Conservation (phyloP, 1,140 invertebrate genomes). For the Drosophila virilis region DNA sequence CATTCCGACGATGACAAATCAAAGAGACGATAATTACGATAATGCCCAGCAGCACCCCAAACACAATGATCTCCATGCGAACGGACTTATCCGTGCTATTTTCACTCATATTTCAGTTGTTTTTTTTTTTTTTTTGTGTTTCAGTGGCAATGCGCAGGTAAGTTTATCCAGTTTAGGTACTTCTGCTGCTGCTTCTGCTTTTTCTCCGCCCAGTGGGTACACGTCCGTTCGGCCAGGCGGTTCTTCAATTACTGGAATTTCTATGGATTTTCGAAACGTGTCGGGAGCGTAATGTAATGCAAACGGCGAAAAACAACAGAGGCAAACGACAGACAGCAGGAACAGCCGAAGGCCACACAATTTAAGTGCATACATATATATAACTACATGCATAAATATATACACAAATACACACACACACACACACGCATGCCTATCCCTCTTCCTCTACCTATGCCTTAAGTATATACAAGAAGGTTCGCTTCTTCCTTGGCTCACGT, state of each 20-base stretch:
- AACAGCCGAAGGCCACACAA: constrained; percentile 11
- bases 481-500: constrained; percentile 18
- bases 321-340: constrained; percentile 13
- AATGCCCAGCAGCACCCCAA: constrained; percentile 30
- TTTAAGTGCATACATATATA: constrained; percentile 2
- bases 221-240: constrained; percentile 59
- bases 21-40: constrained; percentile 38
- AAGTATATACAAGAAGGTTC: constrained; percentile 4
- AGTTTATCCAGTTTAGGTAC: not conserved
- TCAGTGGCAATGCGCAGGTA: not conserved
- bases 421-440: not conserved
- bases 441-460: not conserved
- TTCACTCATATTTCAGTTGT: constrained; percentile 30
- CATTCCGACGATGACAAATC: constrained; percentile 56
- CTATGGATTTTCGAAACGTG: constrained; percentile 65
- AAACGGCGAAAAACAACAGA: constrained; percentile 22
- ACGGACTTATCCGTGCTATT: not conserved
- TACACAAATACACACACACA: not conserved
- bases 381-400: not conserved
- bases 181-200: too few relatives aligned
- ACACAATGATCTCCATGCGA: constrained; percentile 17
- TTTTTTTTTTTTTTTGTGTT: not conserved
- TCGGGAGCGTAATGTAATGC: constrained; percentile 49
- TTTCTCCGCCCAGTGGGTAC: not conserved
- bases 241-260: constrained; percentile 66